phyloP scores from a whole-genome alignment of 2,888 invertebrate genomes.

The Ypsolopha sequella region DNA sequence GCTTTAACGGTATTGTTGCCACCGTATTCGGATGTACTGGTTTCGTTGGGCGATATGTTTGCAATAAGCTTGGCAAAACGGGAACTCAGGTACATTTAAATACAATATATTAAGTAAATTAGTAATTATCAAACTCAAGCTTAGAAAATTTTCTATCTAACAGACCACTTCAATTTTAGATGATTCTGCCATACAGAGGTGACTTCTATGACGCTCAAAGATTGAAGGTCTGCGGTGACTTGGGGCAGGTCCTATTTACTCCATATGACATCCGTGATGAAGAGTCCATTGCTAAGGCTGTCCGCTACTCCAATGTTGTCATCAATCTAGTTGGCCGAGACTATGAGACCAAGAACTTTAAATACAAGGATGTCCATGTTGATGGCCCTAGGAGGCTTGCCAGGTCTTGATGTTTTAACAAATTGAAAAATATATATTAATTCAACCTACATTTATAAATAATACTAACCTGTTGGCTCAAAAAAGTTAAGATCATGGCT shows the following conservation, averaged over 20 bases:
- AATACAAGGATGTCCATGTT: constrained; percentile 88
- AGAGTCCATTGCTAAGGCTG: constrained; percentile 83
- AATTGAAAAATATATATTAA: too few species aligned
- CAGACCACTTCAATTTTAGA: constrained; percentile 55
- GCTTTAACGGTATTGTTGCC: constrained; percentile 97
- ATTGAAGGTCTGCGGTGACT: constrained; percentile 90
- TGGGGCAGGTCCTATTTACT: constrained; percentile 94
- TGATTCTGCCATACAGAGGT: constrained; percentile 93
- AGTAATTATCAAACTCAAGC: too few species aligned
- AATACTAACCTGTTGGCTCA: too few species aligned
- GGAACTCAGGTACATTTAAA: constrained; percentile 77
- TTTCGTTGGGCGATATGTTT: constrained; percentile 88
- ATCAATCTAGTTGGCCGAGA: constrained; percentile 94
- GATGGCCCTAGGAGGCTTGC: constrained; percentile 88
- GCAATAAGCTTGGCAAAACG: constrained; percentile 89
- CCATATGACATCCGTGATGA: constrained; percentile 89
- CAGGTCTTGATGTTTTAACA: constrained; percentile 41
- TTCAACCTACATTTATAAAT: too few species aligned
- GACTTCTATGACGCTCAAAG: constrained; percentile 84
- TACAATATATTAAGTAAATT: too few species aligned
- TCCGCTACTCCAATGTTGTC: constrained; percentile 97
- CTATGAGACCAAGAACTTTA: constrained; percentile 93
- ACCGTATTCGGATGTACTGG: constrained; percentile 97
- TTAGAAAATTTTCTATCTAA: too few species aligned
- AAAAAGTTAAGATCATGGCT: too few species aligned